Evolutionary conservation across 2,888 invertebrate species (phyloP).

Genomic region (Chymomyza procnemis): DNA sequence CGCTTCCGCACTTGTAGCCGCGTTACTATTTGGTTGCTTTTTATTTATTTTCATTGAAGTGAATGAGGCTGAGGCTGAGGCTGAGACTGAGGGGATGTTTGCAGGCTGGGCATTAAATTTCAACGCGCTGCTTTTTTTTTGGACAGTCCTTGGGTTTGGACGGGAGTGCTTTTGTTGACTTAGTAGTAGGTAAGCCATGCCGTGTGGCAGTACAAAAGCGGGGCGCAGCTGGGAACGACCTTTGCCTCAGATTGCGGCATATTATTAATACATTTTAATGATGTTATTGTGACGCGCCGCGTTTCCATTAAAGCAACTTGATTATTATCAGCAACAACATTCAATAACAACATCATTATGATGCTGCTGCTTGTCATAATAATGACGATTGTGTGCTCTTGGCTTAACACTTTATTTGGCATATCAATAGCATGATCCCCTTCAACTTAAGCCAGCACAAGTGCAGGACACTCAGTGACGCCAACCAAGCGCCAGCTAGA

Average conservation of each 20-base stretch:
- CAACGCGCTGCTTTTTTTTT: constrained; percentile 5
- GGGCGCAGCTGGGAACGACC: neutral
- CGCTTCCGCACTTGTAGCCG: neutral
- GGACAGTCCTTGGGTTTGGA: too few relatives aligned
- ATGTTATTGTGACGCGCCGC: constrained; percentile 32
- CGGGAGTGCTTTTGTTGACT: neutral
- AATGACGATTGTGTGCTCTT: neutral
- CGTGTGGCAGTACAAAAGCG: too few relatives aligned
- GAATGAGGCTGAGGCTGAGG: too few relatives aligned
- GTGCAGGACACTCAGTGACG: neutral
- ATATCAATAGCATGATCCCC: neutral
- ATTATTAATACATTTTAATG: constrained; percentile 38
- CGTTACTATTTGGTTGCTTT: neutral
- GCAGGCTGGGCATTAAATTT: constrained; percentile 13
- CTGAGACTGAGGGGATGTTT: neutral
- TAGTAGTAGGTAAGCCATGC: neutral
- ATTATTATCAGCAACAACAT: constrained; percentile 17
- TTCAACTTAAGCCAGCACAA: neutral
- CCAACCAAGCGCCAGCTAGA: neutral
- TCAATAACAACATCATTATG: constrained; percentile 3
- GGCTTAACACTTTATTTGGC: constrained; percentile 2
- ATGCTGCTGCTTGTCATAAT: neutral
- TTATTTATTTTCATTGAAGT: neutral
- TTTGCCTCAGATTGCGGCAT: constrained; percentile 27
- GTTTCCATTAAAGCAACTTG: constrained; percentile 31